A percentile compares a stretch with the other conserved stretches of the same genome.
Conservation (phyloP, 2,797 vertebrate genomes). For the Jordanella pulchra region DNA sequence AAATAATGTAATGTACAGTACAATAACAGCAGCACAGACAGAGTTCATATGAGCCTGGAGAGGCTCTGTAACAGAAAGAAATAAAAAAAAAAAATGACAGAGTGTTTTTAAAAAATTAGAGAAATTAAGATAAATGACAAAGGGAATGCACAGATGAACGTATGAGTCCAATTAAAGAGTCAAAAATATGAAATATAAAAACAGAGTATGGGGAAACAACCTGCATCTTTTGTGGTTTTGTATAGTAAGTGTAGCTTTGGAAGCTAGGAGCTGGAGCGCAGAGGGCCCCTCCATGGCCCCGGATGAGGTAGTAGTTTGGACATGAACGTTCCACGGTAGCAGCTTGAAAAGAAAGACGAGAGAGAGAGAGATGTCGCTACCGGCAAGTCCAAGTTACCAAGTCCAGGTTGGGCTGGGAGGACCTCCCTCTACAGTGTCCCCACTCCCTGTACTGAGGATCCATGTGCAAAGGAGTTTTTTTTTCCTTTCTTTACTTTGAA, state of each 20-base stretch:
- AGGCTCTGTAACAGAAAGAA: constrained; percentile 50
- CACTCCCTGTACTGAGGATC: constrained; percentile 65
- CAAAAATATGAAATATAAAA: constrained; percentile 31
- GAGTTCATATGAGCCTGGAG: constrained; percentile 50
- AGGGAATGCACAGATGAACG: constrained; percentile 50
- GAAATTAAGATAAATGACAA: constrained; percentile 21
- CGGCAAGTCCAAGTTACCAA: constrained; percentile 62
- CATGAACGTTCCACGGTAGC: constrained; percentile 59
- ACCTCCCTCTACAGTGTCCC: constrained; percentile 67
- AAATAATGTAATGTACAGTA: constrained; percentile 78
- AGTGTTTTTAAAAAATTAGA: constrained; percentile 50
- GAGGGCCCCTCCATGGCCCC: constrained; percentile 53
- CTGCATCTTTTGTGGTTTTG: constrained; percentile 58
- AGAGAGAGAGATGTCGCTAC: constrained; percentile 71
- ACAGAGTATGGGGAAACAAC: constrained; percentile 42
- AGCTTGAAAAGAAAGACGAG: constrained; percentile 58
- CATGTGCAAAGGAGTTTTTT: constrained; percentile 77
- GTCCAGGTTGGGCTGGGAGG: constrained; percentile 56
- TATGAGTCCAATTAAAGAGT: constrained; percentile 59
- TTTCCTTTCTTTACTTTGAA: constrained; percentile 37
- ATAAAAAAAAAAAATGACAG: constrained; percentile 35
- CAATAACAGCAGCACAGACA: constrained; percentile 78
- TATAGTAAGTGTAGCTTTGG: constrained; percentile 66
- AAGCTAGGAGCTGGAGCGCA: constrained; percentile 64
- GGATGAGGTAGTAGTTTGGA: constrained; percentile 78